Base-by-base conservation (phyloP, 2,888 invertebrate genomes). In the Agriopis aurantiaria region DNA sequence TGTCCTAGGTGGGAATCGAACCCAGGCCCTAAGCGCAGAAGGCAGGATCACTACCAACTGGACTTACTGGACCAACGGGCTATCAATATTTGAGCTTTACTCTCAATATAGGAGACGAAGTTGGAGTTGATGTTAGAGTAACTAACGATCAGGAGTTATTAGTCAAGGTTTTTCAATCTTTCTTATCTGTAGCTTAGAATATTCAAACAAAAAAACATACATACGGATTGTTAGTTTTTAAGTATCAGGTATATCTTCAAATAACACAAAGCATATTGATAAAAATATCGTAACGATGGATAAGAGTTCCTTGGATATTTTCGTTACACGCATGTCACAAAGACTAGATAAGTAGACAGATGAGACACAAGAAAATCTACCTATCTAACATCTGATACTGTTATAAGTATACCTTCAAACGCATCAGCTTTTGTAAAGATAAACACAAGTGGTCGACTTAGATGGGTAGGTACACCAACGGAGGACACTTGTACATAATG, bases 291-390 rank as follows among this genome's bases (percentile, higher is more conserved):
- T 60, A 60, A 51, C 49, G 60, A 17, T 41, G 51, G 40, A 60
- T 60, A 60, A 51, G 14, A 51, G 41, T 49, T 51, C 17, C 17
- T 23, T 1, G 7, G 51, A 40, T 60, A n/a, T 49, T 49, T 60
- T 51, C 43, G 45, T 57, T 45, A 11, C 57, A 57, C 17, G 57
- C 41, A 41, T 45, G 45, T 57, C 57, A 45, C 57, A 45, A 43
- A 14, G 57, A 45, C 10, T 43, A 45, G 57, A 57, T 57, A 17
- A 45, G 57, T 57, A 57, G 45, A 45, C 17, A 17, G 45, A 57
- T 6, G 17, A 57, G 57, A 17, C 17, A 57, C 45, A 17, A 45
- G 11, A n/a, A 10, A 45, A 45, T 45, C 45, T 9, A 17, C 11
- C 43, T 56, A 43, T 53, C 40, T 41, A 33, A 33, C 33, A 45